Base-by-base conservation (phyloP, 2,888 invertebrate genomes). In the Metacarcinus magister region DNA sequence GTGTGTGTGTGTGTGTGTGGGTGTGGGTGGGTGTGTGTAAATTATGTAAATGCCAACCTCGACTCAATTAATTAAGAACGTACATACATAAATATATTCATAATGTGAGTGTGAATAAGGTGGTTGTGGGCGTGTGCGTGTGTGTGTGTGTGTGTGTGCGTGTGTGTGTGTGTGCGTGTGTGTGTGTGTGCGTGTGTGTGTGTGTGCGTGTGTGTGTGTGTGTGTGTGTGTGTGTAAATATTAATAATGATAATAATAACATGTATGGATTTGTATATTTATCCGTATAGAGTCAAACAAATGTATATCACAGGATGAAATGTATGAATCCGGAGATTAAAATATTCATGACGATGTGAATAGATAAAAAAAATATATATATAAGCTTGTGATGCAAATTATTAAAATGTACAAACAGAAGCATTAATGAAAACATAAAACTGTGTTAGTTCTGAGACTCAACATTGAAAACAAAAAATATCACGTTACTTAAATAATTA, bases 121-220 rank as follows among this genome's bases (percentile, higher is more conserved):
- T 5, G 32, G 4, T 4, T 82, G 82, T 23, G n/a, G 82, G 32
- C 39, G 16, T 19, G 39, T 89, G 89, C 39, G 92, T 48, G 48
- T 92, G 92, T 48, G 92, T 92, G 92, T 46, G 48, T 48, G 48
- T 46, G 92, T 92, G 92, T 92, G 92, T 92, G 92, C 48, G 92
- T 92, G 48, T 92, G 92, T 92, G 46, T 92, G 92, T 92, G 92
- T 92, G 46, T 48, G 92, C 48, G 92, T 91, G 92, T 92, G 92
- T 46, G 92, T 92, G 92, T 46, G 92, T 44, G 92, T 46, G 92
- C 48, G 92, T 92, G 92, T 46, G 92, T 92, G 46, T n/a, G 92
- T 92, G n/a, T 16, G 89, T 89, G 43, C 5, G 39, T 89, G 32
- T 13, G 32, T 39, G 89, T 43, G 32, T 19, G 39, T 43, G 32